These are phyloP conservation scores for Crax fasciolata DNA, from an alignment of 2,797 vertebrate genomes.

Conservation along the genomic window DNA sequence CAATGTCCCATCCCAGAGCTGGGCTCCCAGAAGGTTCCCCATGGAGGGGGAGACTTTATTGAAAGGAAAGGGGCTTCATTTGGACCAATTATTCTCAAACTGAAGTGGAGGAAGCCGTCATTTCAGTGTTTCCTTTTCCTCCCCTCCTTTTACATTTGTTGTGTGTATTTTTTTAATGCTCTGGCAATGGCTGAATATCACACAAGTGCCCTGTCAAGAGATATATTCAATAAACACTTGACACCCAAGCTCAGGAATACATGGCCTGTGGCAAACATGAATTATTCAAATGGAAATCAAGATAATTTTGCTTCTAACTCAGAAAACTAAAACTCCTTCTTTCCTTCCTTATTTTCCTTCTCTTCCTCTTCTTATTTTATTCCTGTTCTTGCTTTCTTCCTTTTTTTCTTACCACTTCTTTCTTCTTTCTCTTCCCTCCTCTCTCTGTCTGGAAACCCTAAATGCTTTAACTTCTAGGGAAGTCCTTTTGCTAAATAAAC, in stretches of 20 bases:
- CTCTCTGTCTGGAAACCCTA: not conserved
- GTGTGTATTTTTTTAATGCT: constrained; percentile 66
- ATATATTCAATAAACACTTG: constrained; percentile 82
- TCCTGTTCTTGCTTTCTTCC: not conserved
- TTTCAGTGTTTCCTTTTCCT: not conserved
- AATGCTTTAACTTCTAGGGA: not conserved
- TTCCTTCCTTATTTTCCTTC: constrained; percentile 59
- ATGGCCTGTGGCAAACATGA: constrained; percentile 85
- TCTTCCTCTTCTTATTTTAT: constrained; percentile 34
- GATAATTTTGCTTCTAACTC: constrained; percentile 83
- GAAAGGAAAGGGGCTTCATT: constrained; percentile 74
- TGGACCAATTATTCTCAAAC: constrained; percentile 84
- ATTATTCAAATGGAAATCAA: constrained; percentile 84
- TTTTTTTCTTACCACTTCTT: not conserved
- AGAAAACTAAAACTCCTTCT: constrained; percentile 76
- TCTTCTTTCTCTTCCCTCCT: not conserved
- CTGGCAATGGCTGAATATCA: constrained; percentile 72
- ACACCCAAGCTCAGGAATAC: constrained; percentile 82
- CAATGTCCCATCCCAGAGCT: not conserved
- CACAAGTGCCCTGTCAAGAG: constrained; percentile 81
- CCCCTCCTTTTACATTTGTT: constrained; percentile 61
- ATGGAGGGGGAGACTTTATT: not conserved
- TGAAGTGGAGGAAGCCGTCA: constrained; percentile 63
- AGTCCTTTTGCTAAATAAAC: not conserved
- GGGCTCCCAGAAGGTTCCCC: constrained; percentile 12